phyloP scores from a whole-genome alignment of 1,140 invertebrate species.

The Aphidius gifuensis region DNA sequence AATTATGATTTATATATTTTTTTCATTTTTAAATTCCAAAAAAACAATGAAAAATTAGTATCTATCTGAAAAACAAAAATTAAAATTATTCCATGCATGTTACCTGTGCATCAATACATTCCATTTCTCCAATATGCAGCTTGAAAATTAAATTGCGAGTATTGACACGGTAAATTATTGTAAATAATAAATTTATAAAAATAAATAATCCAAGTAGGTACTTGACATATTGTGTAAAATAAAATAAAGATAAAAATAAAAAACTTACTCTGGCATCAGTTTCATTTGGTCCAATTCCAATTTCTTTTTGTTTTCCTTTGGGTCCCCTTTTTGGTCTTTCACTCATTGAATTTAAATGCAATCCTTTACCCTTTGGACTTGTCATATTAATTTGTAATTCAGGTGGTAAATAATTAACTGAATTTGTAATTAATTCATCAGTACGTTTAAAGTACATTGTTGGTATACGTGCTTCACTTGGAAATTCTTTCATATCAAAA shows the following conservation, averaged over 20 bases:
- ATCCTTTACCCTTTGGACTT: conserved; percentile 55
- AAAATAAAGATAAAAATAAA: too few relatives aligned
- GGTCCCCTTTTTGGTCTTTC: conserved; percentile 46
- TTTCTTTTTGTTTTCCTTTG: conserved; percentile 54
- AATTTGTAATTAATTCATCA: conserved; percentile 69
- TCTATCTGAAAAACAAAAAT: background rate
- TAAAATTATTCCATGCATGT: conserved; percentile 23
- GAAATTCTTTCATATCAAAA: conserved; percentile 86
- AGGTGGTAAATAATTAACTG: conserved; percentile 65
- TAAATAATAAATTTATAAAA: conserved; percentile 3
- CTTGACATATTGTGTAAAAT: conserved; percentile 5
- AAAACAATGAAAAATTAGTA: background rate
- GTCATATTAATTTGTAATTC: conserved; percentile 63
- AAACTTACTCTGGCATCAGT: conserved; percentile 61
- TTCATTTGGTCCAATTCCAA: conserved; percentile 60
- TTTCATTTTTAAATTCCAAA: conserved; percentile 9
- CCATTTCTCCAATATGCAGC: conserved; percentile 60
- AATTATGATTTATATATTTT: background rate
- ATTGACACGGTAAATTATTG: conserved; percentile 15
- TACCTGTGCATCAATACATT: conserved; percentile 67
- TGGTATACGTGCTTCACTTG: conserved; percentile 79
- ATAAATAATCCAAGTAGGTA: background rate
- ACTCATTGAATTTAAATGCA: conserved; percentile 47
- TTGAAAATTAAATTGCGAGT: conserved; percentile 51
- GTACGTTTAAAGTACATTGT: conserved; percentile 79